Percentiles rank a stretch among this genome's conserved stretches.
Evolutionary conservation across 2,888 invertebrate genomes (phyloP).

Genomic region (Liposcelis brunnea): DNA sequence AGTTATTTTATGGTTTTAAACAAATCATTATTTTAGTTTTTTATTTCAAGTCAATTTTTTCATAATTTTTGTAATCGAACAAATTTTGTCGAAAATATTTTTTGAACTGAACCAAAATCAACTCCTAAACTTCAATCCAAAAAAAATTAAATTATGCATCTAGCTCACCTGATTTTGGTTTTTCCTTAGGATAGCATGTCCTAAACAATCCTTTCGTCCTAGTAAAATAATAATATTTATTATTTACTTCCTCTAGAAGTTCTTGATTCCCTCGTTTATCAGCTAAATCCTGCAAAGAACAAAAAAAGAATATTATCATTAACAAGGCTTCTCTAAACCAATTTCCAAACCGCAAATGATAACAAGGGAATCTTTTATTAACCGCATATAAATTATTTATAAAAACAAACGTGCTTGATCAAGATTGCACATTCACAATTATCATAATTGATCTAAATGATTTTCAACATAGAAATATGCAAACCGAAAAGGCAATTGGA

Average conservation of each 20-base stretch:
- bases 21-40: slow-evolving; percentile 11
- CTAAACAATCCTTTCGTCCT: slow-evolving; percentile 87
- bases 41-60: slow-evolving; percentile 8
- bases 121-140: too few relatives aligned
- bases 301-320: too few relatives aligned
- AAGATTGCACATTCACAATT: not conserved
- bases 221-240: slow-evolving; percentile 77
- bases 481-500: slow-evolving; percentile 3
- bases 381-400: too few relatives aligned
- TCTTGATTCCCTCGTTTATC: slow-evolving; percentile 49
- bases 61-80: not conserved
- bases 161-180: slow-evolving; percentile 59
- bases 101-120: not conserved
- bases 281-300: slow-evolving; percentile 49
- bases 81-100: not conserved
- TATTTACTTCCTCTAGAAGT: slow-evolving; percentile 61
- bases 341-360: too few relatives aligned
- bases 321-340: too few relatives aligned
- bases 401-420: slow-evolving; percentile 1
- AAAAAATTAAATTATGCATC: slow-evolving; percentile 8
- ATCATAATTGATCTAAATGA: not conserved
- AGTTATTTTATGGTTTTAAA: slow-evolving; percentile 10
- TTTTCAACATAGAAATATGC: not conserved
- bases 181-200: slow-evolving; percentile 83
- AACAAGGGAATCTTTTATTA: too few relatives aligned